These are phyloP conservation scores for Achatina immaculata DNA, from an alignment of 1,140 invertebrate species.

Conservation along the genomic window DNA sequence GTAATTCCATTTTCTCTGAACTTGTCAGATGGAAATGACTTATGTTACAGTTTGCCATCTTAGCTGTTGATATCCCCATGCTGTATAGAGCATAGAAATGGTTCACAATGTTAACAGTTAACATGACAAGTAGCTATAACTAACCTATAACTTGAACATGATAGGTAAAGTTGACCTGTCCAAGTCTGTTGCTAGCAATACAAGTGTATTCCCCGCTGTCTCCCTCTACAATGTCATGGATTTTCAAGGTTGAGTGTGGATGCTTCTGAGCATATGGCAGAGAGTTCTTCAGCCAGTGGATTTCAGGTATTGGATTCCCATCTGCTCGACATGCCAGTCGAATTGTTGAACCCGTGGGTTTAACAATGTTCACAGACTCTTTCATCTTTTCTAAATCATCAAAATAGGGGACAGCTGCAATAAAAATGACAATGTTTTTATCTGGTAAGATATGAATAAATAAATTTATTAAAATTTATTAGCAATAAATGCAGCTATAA, in stretches of 20 bases:
- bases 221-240: constrained; percentile 47
- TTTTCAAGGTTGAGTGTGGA: constrained; percentile 51
- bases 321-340: constrained; percentile 67
- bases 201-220: constrained; percentile 64
- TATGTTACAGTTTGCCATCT: no score
- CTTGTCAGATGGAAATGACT: no score
- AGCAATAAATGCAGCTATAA: no score
- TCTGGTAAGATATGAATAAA: no score
- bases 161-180: constrained; percentile 64
- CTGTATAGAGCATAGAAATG: no score
- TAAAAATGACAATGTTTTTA: background rate
- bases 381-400: constrained; percentile 57
- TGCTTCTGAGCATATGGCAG: constrained; percentile 25
- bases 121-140: no score
- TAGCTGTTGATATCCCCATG: no score
- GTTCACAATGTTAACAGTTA: no score
- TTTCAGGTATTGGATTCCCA: constrained; percentile 71
- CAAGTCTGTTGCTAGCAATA: constrained; percentile 58
- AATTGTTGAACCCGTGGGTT: constrained; percentile 56
- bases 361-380: constrained; percentile 37
- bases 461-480: no score
- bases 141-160: constrained; percentile 63
- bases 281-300: constrained; percentile 43
- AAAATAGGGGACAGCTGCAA: constrained; percentile 56
- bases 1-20: no score